phyloP scores from a whole-genome alignment of 2,888 invertebrate genomes.

The Andrena haemorrhoa region DNA sequence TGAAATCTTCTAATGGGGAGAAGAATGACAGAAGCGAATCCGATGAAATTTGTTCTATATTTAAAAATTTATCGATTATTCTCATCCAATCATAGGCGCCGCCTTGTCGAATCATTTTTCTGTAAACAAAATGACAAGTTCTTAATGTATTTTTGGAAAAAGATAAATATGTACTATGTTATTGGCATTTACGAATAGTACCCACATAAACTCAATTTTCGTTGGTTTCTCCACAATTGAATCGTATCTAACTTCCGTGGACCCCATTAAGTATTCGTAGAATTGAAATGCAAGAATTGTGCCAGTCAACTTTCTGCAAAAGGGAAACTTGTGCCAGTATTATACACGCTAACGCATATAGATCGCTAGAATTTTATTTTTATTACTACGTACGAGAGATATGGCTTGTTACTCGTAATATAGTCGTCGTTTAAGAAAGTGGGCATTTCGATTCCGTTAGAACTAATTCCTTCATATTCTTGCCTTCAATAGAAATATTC shows the following conservation, averaged over 20 bases:
- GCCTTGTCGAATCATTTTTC: slow-evolving; percentile 76
- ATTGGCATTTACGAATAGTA: slow-evolving; percentile 22
- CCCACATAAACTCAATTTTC: slow-evolving; percentile 76
- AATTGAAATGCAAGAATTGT: slow-evolving; percentile 79
- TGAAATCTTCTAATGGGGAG: slow-evolving; percentile 73
- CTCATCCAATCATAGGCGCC: slow-evolving; percentile 74
- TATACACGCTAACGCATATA: neutral
- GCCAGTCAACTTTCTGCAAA: slow-evolving; percentile 78
- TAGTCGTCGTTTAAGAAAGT: slow-evolving; percentile 78
- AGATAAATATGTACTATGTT: neutral
- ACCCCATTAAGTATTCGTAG: slow-evolving; percentile 77
- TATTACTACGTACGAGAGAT: slow-evolving; percentile 78
- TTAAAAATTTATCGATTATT: slow-evolving; percentile 66
- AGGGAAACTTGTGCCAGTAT: slow-evolving; percentile 22
- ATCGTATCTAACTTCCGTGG: slow-evolving; percentile 76
- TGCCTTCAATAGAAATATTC: slow-evolving; percentile 61
- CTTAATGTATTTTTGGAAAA: neutral
- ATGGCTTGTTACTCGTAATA: slow-evolving; percentile 79
- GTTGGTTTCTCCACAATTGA: slow-evolving; percentile 59
- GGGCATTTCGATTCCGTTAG: slow-evolving; percentile 66
- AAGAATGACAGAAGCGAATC: slow-evolving; percentile 75
- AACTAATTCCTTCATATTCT: slow-evolving; percentile 74
- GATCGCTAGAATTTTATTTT: neutral
- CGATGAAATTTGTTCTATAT: slow-evolving; percentile 69
- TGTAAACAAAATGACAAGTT: slow-evolving; percentile 48